Base-by-base conservation (phyloP, 2,113 vertebrate genomes). In the Acinonyx jubatus region DNA sequence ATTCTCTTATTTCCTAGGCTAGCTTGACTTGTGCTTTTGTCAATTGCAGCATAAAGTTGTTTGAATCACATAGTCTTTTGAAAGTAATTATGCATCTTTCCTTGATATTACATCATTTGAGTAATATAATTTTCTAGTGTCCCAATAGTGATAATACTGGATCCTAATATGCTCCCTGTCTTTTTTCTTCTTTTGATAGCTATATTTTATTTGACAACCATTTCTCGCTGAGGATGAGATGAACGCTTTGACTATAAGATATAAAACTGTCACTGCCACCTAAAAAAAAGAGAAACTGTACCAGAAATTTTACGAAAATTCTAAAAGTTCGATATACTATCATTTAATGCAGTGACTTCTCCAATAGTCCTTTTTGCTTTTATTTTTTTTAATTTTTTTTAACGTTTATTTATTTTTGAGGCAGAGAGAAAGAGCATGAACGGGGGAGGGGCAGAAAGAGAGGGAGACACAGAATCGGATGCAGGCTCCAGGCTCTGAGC, bases 331-430 rank as follows among this genome's bases (percentile, higher is more conserved):
- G 73, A 1, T 68, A 13, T 73, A 55, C 3, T 66, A 69, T 65
- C 41, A 23, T 69, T 69, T 76, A 92, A 71, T 87, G 0, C 25
- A 10, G 41, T 95, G 57, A 38, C 45, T 95, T 97, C 92, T 95
- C 73, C 50, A 0, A 0, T 12, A 96, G 82, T 95, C 84, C 80
- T 73, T 96, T 98, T 96, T 96, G 76, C 82, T 98, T 97, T 97
- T 84, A 96, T 45, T 45, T 45, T 45, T 45, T 45, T 45, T 45
- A 1, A 9, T 45, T 45, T 45, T 45, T 45, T 45, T 45, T 45
- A 45, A 45, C 45, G 45, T 45, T 45, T 45, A 45, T 45, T 45
- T 45, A 45, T 45, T 45, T 45, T 45, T 45, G 45, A 45, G 8
- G 7, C 45, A 45, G 45, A 45, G 45, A 45, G 45, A 45, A 8